Evolutionary conservation across 2,888 invertebrate species (phyloP), one percentile per base, ranked within the genome.

Genomic region (Scrobipalpa atriplicella): DNA sequence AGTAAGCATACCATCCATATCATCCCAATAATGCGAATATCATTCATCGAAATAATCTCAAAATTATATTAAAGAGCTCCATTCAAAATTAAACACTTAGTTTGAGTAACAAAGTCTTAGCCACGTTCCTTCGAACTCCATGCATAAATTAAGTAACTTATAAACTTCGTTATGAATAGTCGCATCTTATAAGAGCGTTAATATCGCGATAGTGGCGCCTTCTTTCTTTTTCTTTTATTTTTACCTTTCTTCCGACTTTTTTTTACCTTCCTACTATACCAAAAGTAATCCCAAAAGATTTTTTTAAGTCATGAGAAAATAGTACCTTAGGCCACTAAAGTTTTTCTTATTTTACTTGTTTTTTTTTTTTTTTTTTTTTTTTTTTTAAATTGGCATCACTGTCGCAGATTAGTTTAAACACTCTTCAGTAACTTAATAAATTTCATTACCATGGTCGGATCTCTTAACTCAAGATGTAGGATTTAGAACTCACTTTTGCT

Each of bases 111-210:
- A 56, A 52, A 70, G 71, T 66, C 67, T 29, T 69, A 73, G 73
- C 70, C 70, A 70, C 71, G 73, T 73, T 65, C 66, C 66, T 68
- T 67, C 66, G 73, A 70, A 71, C 68, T 72, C 78, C 68, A 67
- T 73, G 77, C 78, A 81, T 82, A 78, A 77, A 81, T 82, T 78
- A 76, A 75, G 61, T 68, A 71, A 74, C 75, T 81, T 76, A 58
- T 29, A 76, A 52, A 62, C 47, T 43, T 62, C 29, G 11, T 62
- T 36, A 38, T 38, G 16, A 58, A 38, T n/a, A 38, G n/a, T 5
- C 16, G 16, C 9, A 38, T 58, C 18, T 54, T 10, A 1, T 21
- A 8, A 11, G 18, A 8, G 2, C 8, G 18, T 10, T 54, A 0
- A 18, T 21, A 16, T 6, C 16, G 6, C 16, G 16, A 16, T 16